Evolutionary conservation across 2,888 invertebrate species (phyloP).

Genomic region (Tipula confusa): DNA sequence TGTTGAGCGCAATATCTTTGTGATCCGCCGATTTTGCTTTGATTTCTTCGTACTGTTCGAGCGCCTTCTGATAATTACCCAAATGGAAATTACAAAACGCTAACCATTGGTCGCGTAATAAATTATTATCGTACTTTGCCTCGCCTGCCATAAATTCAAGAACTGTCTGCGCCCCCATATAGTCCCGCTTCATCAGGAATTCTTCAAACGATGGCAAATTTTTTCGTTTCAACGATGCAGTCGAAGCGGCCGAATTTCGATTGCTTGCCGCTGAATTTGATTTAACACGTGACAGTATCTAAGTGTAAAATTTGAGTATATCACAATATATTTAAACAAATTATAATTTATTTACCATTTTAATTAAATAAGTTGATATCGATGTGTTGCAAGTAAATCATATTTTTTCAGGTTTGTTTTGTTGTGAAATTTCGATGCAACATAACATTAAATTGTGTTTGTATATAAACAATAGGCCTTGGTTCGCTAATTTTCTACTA

Average conservation of each 20-base stretch:
- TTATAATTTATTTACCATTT: background rate
- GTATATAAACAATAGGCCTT: background rate
- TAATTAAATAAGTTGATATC: background rate
- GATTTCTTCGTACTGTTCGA: slow-evolving; percentile 64
- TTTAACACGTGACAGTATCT: slow-evolving; percentile 81
- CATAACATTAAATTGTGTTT: background rate
- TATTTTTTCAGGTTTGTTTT: background rate
- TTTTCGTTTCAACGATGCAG: slow-evolving; percentile 46
- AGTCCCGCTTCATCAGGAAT: slow-evolving; percentile 84
- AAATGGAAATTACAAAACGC: slow-evolving; percentile 95
- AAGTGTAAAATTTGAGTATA: background rate
- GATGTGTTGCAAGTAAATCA: too few relatives aligned
- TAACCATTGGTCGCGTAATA: slow-evolving; percentile 72
- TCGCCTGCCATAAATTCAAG: slow-evolving; percentile 57
- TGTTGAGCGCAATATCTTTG: slow-evolving; percentile 67
- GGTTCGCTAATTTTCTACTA: background rate
- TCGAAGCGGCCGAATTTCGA: slow-evolving; percentile 39
- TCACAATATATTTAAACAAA: background rate
- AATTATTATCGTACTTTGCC: slow-evolving; percentile 39
- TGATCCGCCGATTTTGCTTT: slow-evolving; percentile 53
- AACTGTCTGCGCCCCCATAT: slow-evolving; percentile 88
- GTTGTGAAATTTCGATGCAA: background rate
- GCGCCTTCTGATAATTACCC: slow-evolving; percentile 83
- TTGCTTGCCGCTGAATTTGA: slow-evolving; percentile 60
- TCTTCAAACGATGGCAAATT: slow-evolving; percentile 80